A percentile compares a stretch with the other conserved stretches of the same genome.
Evolutionary conservation across 2,113 vertebrate species (phyloP).

Genomic region (Chloroceryle aenea): DNA sequence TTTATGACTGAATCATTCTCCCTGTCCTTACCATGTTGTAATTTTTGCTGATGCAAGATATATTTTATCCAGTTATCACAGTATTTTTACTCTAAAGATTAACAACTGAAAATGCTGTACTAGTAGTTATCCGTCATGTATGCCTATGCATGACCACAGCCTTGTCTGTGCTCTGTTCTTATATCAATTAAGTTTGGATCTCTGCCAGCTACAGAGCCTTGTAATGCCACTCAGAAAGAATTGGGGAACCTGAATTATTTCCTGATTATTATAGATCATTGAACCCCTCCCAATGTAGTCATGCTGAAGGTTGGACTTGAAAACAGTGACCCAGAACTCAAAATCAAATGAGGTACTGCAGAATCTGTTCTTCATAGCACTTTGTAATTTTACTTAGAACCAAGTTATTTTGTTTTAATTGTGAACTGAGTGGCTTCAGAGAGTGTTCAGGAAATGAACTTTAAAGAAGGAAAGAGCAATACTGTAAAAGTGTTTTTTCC

Average conservation of each 20-base stretch:
- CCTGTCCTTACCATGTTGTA: constrained; percentile 24
- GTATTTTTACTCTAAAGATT: constrained; percentile 64
- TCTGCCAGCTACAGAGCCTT: constrained; percentile 48
- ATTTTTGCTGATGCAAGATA: constrained; percentile 67
- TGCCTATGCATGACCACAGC: constrained; percentile 49
- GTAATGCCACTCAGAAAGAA: constrained; percentile 52
- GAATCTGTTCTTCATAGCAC: not conserved
- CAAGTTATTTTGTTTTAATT: not conserved
- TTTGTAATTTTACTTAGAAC: constrained; percentile 9
- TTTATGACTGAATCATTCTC: not conserved
- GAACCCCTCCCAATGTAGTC: not conserved
- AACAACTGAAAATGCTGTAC: constrained; percentile 44
- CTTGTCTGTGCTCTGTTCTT: constrained; percentile 52
- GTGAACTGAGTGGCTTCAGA: not conserved
- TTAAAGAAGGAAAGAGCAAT: not conserved
- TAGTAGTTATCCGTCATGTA: constrained; percentile 68
- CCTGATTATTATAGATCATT: constrained; percentile 59
- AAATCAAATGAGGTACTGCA: not conserved
- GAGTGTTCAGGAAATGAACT: not conserved
- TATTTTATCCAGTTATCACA: constrained; percentile 47
- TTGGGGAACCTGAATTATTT: constrained; percentile 63
- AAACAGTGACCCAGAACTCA: not conserved
- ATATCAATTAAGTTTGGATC: constrained; percentile 59
- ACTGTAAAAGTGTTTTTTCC: not conserved
- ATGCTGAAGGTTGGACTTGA: not conserved